phyloP scores from a whole-genome alignment of 2,113 vertebrate genomes.

The Lepus timidus region DNA sequence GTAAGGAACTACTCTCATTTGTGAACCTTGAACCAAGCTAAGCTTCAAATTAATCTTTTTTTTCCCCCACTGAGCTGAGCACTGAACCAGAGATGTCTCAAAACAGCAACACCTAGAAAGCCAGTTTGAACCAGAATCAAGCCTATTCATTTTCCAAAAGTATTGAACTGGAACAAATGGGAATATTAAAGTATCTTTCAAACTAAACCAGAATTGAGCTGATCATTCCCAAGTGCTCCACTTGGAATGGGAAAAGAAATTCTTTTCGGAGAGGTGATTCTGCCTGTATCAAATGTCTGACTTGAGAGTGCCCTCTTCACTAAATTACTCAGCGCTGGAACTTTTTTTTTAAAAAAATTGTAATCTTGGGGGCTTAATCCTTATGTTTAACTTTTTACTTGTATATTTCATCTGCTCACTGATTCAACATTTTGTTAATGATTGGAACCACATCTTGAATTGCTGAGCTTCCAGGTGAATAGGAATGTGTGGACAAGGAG shows the following conservation, averaged over 20 bases:
- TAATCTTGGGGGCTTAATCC: not conserved
- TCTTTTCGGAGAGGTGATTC: conserved; percentile 47
- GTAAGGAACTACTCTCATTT: conserved; percentile 61
- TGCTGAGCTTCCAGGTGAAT: not conserved
- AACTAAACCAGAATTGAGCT: conserved; percentile 59
- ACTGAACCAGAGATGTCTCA: conserved; percentile 71
- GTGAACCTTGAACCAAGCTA: conserved; percentile 55
- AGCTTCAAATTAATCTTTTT: conserved; percentile 68
- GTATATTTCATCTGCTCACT: not conserved
- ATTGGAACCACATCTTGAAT: not conserved
- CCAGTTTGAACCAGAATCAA: conserved; percentile 69
- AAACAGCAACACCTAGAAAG: conserved; percentile 73
- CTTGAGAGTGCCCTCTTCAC: not conserved
- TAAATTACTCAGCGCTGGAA: not conserved
- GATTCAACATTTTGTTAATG: not conserved
- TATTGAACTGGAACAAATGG: conserved; percentile 75
- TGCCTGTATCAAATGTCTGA: not conserved
- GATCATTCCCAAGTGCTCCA: conserved; percentile 14
- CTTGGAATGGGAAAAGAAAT: not conserved
- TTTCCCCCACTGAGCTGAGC: conserved; percentile 17
- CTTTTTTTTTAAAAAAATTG: not conserved
- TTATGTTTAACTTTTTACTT: conserved; percentile 9
- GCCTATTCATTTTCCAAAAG: conserved; percentile 77
- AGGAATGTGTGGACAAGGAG: accelerated
- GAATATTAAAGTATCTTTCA: conserved; percentile 77